Evolutionary conservation across 2,888 invertebrate genomes (phyloP).

Genomic region (Hirtodrosophila trivittata): DNA sequence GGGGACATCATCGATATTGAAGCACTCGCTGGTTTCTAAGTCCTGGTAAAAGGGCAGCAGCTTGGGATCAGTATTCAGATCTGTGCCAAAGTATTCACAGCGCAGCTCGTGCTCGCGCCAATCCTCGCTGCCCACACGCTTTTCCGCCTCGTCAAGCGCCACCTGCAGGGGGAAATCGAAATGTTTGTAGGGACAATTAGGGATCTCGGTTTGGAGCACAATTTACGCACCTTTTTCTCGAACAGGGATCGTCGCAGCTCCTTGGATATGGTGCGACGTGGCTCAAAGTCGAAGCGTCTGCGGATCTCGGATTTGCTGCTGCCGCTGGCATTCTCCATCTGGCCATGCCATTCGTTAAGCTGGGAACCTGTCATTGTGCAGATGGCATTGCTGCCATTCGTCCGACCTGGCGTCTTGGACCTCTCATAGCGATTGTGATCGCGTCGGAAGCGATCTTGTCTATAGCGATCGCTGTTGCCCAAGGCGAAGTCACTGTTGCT

Average conservation of each 20-base stretch:
- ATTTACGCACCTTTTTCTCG: slow-evolving; percentile 78
- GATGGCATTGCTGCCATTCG: slow-evolving; percentile 70
- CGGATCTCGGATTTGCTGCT: slow-evolving; percentile 28
- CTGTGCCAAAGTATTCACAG: slow-evolving; percentile 82
- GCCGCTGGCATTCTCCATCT: slow-evolving; percentile 14
- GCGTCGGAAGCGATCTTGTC: slow-evolving; percentile 64
- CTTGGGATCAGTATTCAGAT: slow-evolving; percentile 77
- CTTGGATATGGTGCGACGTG: slow-evolving; percentile 75
- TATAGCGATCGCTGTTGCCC: slow-evolving; percentile 54
- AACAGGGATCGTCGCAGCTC: slow-evolving; percentile 82
- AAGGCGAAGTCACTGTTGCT: slow-evolving; percentile 39
- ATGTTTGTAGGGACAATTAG: too few relatives aligned
- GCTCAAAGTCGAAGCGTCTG: slow-evolving; percentile 42
- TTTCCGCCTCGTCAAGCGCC: slow-evolving; percentile 83
- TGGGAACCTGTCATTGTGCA: slow-evolving; percentile 62
- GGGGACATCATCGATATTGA: slow-evolving; percentile 74
- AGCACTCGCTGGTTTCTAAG: slow-evolving; percentile 83
- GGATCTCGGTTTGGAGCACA: too few relatives aligned
- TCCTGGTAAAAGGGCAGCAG: slow-evolving; percentile 82
- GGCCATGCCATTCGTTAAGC: slow-evolving; percentile 34
- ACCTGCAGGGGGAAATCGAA: slow-evolving; percentile 60
- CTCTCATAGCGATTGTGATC: slow-evolving; percentile 60
- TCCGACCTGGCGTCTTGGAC: slow-evolving; percentile 48
- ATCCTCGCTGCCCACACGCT: slow-evolving; percentile 81
- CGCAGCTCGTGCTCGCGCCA: slow-evolving; percentile 81